Conservation (phyloP, 2,797 vertebrate genomes). For the Coregonus ussuriensis region DNA sequence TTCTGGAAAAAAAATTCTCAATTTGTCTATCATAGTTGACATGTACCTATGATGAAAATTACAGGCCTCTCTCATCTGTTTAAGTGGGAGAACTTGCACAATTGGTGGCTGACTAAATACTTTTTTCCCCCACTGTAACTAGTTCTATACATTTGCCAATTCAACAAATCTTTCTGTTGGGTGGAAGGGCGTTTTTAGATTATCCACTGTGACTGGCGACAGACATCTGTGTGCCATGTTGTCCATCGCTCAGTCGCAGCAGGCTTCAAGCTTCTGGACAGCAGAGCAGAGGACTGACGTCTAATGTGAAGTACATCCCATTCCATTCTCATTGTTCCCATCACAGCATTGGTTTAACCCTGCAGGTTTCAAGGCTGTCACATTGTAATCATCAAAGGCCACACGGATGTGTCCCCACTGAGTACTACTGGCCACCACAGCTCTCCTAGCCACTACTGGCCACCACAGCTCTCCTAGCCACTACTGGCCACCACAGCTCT, state of each 20-base stretch:
- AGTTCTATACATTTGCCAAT: not conserved
- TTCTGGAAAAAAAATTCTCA: too few species aligned
- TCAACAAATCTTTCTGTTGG: not conserved
- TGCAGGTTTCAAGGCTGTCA: not conserved
- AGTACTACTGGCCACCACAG: not conserved
- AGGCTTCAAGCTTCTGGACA: not conserved
- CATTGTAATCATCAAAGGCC: too few species aligned
- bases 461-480: too few species aligned
- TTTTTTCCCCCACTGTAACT: too few species aligned
- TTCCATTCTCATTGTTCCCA: not conserved
- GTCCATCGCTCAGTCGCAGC: not conserved
- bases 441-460: too few species aligned
- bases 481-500: too few species aligned
- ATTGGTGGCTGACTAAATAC: too few species aligned
- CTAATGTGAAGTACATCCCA: not conserved
- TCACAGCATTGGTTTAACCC: not conserved
- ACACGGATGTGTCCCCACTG: not conserved
- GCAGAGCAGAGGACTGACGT: not conserved
- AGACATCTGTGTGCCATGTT: not conserved
- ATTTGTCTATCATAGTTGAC: too few species aligned
- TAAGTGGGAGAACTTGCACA: too few species aligned
- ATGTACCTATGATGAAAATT: too few species aligned
- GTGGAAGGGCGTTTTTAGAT: not conserved
- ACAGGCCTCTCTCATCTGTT: too few species aligned
- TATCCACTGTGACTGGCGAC: not conserved